Base-by-base conservation (phyloP, 2,797 vertebrate species). In the Sebastes ruberrimus region DNA sequence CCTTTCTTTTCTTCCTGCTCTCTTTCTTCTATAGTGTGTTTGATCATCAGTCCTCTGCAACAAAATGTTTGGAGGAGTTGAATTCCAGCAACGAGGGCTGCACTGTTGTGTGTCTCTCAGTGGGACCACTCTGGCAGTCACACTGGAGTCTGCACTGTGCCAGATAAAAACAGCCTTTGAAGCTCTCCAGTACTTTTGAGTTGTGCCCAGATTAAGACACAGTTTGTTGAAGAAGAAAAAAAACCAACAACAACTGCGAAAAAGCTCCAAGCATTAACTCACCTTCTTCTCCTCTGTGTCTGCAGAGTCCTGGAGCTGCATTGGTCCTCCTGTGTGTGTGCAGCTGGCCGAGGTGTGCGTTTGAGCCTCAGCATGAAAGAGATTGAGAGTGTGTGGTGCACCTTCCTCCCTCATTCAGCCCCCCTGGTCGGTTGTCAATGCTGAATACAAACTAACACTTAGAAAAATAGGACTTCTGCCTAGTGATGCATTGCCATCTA, bases 211-310 rank as follows among this genome's bases (percentile, higher is more conserved):
- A 74, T 82, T 77, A 74, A 81, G 81, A 73, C 73, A 78, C 76
- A 6, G 65, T 57, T 62, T 76, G 60, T 28, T 69, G 23, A 33
- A 71, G 60, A 62, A 80, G 10, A 68, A 57, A 38, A 35, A 16
- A 69, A 55, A 1, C 1, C 42, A 53, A 22, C 30, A 60, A 49
- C 70, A 78, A 5, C 3, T 18, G 11, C 23, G 4, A 70, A 59
- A 59, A 85, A 76, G 16, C 78, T 77, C 61, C 66, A 72, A 30
- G 77, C 55, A 62, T 77, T 74, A 60, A 94, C 96, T 96, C 92
- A 96, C 95, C 95, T 82, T 94, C 84, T 81, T 93, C 85, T 95
- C 94, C 86, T 94, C 92, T 56, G 88, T 60, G 61, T 94, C 89
- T 75, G 85, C 33, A 56, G 90, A 83, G 56, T 84, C 84, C 82